phyloP scores from a whole-genome alignment of 2,113 vertebrate genomes.

The Plecotus auritus region DNA sequence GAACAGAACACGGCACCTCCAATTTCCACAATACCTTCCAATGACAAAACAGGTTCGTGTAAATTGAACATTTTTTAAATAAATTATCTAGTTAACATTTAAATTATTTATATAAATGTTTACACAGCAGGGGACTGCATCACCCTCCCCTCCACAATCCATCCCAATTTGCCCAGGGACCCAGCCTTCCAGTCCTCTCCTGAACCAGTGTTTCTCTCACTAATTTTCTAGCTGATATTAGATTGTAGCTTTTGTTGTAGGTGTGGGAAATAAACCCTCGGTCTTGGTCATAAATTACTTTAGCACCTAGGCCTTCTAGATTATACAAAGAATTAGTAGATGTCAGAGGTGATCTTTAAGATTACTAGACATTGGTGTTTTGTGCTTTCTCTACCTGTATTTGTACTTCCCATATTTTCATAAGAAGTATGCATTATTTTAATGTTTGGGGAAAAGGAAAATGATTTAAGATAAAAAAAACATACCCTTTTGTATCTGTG shows the following conservation, averaged over 20 bases:
- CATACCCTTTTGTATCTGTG: neutral
- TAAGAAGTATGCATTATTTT: neutral
- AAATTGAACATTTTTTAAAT: neutral
- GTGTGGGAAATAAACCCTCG: neutral
- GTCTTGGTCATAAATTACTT: neutral
- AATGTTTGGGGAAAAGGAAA: neutral
- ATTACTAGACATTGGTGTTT: neutral
- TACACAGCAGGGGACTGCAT: accelerated
- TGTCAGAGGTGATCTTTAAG: neutral
- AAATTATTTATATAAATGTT: no score
- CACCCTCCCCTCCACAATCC: neutral
- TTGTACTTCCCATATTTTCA: neutral
- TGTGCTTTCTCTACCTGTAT: neutral
- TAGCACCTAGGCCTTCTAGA: neutral
- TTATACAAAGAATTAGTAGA: neutral
- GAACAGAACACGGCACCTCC: neutral
- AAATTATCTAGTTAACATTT: neutral
- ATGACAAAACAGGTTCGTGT: neutral
- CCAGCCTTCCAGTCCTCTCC: neutral
- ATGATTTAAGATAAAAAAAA: neutral
- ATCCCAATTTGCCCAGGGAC: neutral
- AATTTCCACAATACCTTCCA: neutral
- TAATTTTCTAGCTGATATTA: neutral
- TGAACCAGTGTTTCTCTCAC: neutral
- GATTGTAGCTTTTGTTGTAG: neutral